A percentile compares a stretch with the other conserved stretches of the same genome.
Conservation (phyloP, 1,140 invertebrate genomes). For the Bacillus rossius region DNA sequence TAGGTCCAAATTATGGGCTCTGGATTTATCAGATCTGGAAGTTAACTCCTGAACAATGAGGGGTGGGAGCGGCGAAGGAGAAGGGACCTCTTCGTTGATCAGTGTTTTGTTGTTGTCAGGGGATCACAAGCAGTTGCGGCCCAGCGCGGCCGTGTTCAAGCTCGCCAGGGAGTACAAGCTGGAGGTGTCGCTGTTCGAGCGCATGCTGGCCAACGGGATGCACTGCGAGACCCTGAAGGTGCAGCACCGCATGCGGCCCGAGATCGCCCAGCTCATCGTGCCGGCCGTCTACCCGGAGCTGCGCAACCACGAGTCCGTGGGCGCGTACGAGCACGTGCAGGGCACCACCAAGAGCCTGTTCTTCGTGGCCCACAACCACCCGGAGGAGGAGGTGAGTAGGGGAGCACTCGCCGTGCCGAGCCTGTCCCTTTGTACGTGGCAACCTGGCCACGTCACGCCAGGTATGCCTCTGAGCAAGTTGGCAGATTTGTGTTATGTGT, state of each 20-base stretch:
- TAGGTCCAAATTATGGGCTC: too few species aligned
- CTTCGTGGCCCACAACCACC: conserved; percentile 52
- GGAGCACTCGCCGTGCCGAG: too few species aligned
- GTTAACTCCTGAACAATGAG: too few species aligned
- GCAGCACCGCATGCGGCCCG: conserved; percentile 63
- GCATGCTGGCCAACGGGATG: conserved; percentile 55
- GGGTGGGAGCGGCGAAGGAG: too few species aligned
- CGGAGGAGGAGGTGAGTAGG: conserved; percentile 41
- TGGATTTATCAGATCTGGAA: too few species aligned
- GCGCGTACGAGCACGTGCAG: conserved; percentile 42
- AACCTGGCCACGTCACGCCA: too few species aligned
- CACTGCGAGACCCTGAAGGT: conserved; percentile 46
- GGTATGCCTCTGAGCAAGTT: too few species aligned
- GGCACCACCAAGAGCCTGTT: conserved; percentile 52
- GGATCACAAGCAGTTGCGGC: conserved; percentile 71
- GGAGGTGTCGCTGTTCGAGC: conserved; percentile 68
- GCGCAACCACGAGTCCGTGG: conserved; percentile 48
- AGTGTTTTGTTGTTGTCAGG: conserved; percentile 40
- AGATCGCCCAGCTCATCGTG: conserved; percentile 53
- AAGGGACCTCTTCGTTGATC: too few species aligned
- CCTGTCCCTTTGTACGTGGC: too few species aligned
- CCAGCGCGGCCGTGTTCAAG: conserved; percentile 52
- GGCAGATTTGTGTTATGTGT: too few species aligned
- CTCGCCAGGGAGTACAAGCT: conserved; percentile 53
- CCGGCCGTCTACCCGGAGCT: conserved; percentile 56